Percentiles rank a stretch among this genome's conserved stretches.
phyloP scores from a whole-genome alignment of 1,140 invertebrate species.

The Drosophila dunni region DNA sequence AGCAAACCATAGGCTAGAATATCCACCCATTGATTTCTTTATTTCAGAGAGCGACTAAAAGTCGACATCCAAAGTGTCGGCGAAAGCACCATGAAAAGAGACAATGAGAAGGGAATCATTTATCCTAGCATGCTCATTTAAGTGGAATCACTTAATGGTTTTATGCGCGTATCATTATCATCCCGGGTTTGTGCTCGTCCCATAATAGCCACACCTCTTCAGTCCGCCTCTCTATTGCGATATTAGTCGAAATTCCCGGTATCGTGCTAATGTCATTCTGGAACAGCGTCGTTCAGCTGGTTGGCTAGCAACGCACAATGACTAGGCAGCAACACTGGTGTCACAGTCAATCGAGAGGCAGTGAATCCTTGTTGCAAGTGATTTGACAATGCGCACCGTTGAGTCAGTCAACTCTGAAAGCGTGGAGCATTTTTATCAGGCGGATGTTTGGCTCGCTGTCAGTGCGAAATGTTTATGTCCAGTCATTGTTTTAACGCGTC shows the following conservation, averaged over 20 bases:
- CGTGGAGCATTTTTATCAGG: constrained; percentile 72
- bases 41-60: neutral
- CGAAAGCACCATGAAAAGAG: neutral
- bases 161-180: constrained; percentile 81
- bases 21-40: neutral
- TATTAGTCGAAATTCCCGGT: neutral
- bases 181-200: constrained; percentile 36
- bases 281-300: constrained; percentile 4
- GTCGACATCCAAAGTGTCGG: constrained; percentile 5
- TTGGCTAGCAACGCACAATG: constrained; percentile 29
- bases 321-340: constrained; percentile 34
- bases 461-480: constrained; percentile 67
- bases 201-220: neutral
- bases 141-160: constrained; percentile 83
- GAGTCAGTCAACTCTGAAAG: constrained; percentile 70
- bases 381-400: constrained; percentile 37
- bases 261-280: constrained; percentile 16
- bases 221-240: neutral
- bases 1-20: too few species aligned
- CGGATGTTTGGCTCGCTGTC: constrained; percentile 80
- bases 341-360: neutral
- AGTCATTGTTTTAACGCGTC: constrained; percentile 79
- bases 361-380: constrained; percentile 2
- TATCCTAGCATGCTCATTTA: constrained; percentile 76
- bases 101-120: constrained; percentile 37